Evolutionary conservation across 2,113 vertebrate genomes (phyloP).

Genomic region (Austrofundulus limnaeus): DNA sequence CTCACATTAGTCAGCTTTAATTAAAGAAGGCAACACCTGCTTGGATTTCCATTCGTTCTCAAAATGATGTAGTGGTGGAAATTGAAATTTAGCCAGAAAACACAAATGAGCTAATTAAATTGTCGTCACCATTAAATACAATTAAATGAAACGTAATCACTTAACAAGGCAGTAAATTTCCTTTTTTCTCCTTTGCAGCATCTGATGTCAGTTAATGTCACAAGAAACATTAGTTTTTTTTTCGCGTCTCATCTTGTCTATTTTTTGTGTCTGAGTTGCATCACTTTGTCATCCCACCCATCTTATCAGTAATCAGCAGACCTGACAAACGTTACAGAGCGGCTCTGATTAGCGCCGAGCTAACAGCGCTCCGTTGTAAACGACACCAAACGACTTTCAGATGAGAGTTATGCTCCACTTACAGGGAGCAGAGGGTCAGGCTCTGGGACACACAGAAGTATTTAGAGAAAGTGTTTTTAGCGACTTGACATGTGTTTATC

Average conservation of each 20-base stretch:
- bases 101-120: slow-evolving; percentile 8
- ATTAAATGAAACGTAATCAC: neutral
- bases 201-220: slow-evolving; percentile 10
- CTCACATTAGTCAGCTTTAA: slow-evolving; percentile 12
- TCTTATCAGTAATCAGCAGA: slow-evolving; percentile 16
- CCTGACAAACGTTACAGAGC: slow-evolving; percentile 22
- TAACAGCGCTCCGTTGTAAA: slow-evolving; percentile 29
- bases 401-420: slow-evolving; percentile 66
- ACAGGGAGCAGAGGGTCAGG: slow-evolving; percentile 52
- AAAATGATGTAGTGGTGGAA: neutral
- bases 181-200: neutral
- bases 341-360: slow-evolving; percentile 22
- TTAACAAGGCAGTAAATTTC: neutral
- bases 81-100: slow-evolving; percentile 9
- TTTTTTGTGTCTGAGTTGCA: neutral
- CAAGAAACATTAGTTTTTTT: slow-evolving; percentile 10
- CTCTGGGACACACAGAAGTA: slow-evolving; percentile 35
- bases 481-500: slow-evolving; percentile 54
- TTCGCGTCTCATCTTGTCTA: neutral
- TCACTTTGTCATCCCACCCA: neutral
- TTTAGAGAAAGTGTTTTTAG: slow-evolving; percentile 56
- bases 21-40: neutral
- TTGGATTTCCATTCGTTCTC: slow-evolving; percentile 1
- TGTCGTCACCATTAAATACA: neutral
- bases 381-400: slow-evolving; percentile 46